phyloP scores from a whole-genome alignment of 2,113 vertebrate genomes.

The Hyperopisus bebe region DNA sequence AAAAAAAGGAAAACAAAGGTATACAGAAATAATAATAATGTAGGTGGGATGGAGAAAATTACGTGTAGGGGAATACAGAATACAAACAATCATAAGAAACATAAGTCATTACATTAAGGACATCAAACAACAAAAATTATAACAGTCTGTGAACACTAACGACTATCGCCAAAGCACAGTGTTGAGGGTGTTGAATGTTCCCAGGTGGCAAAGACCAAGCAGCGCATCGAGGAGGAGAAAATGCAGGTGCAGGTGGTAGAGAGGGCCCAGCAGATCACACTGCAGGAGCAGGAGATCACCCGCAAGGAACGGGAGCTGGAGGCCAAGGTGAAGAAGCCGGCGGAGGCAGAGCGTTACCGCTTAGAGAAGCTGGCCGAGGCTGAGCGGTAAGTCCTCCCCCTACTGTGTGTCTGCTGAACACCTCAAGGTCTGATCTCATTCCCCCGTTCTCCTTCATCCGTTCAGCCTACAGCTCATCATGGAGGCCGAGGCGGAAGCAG shows the following conservation, averaged over 20 bases:
- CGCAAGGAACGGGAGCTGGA: constrained; percentile 81
- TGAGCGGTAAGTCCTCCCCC: constrained; percentile 54
- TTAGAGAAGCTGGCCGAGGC: constrained; percentile 80
- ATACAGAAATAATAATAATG: too few relatives aligned
- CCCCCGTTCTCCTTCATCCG: not conserved
- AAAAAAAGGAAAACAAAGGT: too few relatives aligned
- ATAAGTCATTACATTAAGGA: too few relatives aligned
- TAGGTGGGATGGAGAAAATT: too few relatives aligned
- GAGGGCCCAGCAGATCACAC: constrained; percentile 77
- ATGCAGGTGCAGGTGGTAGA: constrained; percentile 88
- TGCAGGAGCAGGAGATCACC: constrained; percentile 84
- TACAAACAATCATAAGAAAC: too few relatives aligned
- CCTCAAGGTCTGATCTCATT: too few relatives aligned
- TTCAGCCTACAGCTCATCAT: constrained; percentile 75
- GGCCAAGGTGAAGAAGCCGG: constrained; percentile 77
- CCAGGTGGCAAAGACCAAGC: constrained; percentile 89
- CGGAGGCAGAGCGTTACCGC: constrained; percentile 75
- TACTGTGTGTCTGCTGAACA: not conserved
- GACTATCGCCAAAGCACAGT: not conserved
- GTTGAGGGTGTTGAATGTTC: not conserved
- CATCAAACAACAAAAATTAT: too few relatives aligned
- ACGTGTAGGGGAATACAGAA: too few relatives aligned
- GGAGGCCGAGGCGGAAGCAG: constrained; percentile 82
- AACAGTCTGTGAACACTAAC: too few relatives aligned
- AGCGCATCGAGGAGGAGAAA: constrained; percentile 84